Evolutionary conservation across 2,888 invertebrate genomes (phyloP).

Genomic region (Phalangium opilio): DNA sequence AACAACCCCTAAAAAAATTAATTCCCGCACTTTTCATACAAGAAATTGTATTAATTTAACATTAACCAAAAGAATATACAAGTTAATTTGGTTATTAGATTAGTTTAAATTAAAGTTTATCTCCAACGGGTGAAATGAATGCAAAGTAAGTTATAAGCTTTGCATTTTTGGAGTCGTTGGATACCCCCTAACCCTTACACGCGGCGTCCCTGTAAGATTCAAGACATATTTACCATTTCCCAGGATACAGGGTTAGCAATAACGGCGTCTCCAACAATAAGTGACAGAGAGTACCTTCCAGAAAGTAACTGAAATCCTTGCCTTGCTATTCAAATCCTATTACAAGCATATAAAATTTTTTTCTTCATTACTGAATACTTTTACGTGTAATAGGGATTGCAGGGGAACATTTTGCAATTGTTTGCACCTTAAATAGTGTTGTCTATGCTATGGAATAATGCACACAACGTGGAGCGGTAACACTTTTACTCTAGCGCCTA

Average conservation of each 20-base stretch:
- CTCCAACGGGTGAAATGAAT: no score
- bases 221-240: conserved; percentile 60
- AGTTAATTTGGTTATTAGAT: background rate
- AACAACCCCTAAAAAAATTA: background rate
- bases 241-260: conserved; percentile 79
- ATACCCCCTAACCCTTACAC: no score
- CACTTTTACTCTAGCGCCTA: no score
- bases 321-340: conserved; percentile 57
- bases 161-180: no score
- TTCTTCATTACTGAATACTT: no score
- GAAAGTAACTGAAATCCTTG: conserved; percentile 58
- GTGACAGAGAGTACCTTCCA: conserved; percentile 61
- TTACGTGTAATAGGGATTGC: no score
- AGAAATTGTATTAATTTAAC: background rate
- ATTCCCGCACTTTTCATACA: background rate
- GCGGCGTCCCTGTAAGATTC: no score
- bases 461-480: no score
- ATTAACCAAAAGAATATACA: background rate
- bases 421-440: background rate
- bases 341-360: conserved; percentile 6
- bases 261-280: conserved; percentile 81
- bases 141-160: no score
- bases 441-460: no score
- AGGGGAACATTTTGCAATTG: no score
- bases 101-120: background rate